phyloP scores from a whole-genome alignment of 2,888 invertebrate species.

The Epistrophe eligans region DNA sequence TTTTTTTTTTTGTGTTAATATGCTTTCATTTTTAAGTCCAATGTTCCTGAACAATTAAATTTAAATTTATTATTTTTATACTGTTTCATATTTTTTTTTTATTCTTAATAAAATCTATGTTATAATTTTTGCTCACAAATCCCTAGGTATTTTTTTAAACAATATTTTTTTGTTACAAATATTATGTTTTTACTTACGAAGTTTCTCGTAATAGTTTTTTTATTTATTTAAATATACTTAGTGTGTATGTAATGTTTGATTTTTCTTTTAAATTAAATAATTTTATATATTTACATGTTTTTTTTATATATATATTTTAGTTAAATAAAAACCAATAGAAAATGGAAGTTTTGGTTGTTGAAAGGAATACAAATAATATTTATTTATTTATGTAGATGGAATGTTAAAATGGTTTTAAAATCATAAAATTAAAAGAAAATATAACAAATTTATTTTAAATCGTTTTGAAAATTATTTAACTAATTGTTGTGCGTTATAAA shows the following conservation, averaged over 20 bases:
- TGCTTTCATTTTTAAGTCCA: constrained; percentile 11
- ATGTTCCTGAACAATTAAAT: constrained; percentile 28
- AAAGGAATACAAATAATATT: constrained; percentile 28
- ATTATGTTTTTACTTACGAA: constrained; percentile 24
- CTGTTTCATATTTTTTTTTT: constrained; percentile 56
- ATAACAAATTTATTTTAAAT: constrained; percentile 12
- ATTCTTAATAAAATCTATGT: constrained; percentile 54
- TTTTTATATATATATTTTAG: constrained; percentile 7
- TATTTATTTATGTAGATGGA: constrained; percentile 14
- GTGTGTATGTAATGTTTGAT: constrained; percentile 45
- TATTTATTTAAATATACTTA: constrained; percentile 53
- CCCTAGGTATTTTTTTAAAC: constrained; percentile 45
- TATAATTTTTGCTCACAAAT: constrained; percentile 51
- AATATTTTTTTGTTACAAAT: constrained; percentile 65
- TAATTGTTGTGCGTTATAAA: constrained; percentile 65
- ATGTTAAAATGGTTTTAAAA: constrained; percentile 2
- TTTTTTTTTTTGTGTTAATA: constrained; percentile 9
- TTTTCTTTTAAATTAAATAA: constrained; percentile 9
- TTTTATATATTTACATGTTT: constrained; percentile 57
- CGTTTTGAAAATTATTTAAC: constrained; percentile 24
- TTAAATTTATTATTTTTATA: constrained; percentile 43
- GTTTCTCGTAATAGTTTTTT: constrained; percentile 27
- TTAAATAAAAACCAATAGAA: constrained; percentile 48
- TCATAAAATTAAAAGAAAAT: constrained; percentile 6
- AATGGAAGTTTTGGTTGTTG: constrained; percentile 60